Percentiles rank a stretch among this genome's conserved stretches.
Evolutionary conservation across 30 jellyfish, hydroid and myxozoan genomes (phyloP).

Genomic region (Morbakka virulenta): DNA sequence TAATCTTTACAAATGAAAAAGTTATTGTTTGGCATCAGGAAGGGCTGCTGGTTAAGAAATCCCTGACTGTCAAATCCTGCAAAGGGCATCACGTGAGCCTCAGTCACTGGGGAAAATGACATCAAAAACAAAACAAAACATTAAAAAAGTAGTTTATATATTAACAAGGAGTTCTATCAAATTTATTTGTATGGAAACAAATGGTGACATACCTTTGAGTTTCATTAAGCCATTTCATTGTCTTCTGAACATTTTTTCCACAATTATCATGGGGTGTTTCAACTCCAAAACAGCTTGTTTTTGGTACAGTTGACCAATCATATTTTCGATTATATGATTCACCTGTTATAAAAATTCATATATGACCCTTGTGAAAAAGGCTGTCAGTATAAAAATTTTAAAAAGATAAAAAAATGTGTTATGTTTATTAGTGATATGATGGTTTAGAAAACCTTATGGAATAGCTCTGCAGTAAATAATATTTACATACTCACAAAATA

Average conservation of each 20-base stretch:
- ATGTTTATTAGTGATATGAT: too few relatives aligned
- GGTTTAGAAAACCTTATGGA: too few relatives aligned
- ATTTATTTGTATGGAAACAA: too few relatives aligned
- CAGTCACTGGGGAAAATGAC: neutral
- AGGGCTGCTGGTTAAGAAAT: too few relatives aligned
- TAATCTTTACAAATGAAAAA: too few relatives aligned
- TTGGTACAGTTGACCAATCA: conserved; percentile 89
- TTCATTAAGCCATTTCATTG: conserved; percentile 87
- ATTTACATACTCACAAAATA: too few relatives aligned
- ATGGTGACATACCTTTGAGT: conserved; percentile 56
- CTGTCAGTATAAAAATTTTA: neutral
- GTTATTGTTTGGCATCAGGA: too few relatives aligned
- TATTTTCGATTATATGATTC: conserved; percentile 81
- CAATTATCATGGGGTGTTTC: conserved; percentile 98
- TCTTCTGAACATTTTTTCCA: conserved; percentile 74
- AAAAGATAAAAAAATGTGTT: neutral
- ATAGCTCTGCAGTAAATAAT: too few relatives aligned
- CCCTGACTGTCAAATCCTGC: too few relatives aligned
- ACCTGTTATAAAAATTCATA: conserved; percentile 43
- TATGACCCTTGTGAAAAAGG: neutral
- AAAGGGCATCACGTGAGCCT: too few relatives aligned
- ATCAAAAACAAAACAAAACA: neutral
- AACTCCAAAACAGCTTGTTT: conserved; percentile 77
- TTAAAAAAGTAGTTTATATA: too few relatives aligned
- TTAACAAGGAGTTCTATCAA: too few relatives aligned